Evolutionary conservation across 2,797 vertebrate species (phyloP), one percentile per base, ranked within the genome.

Genomic region (Lithobates pipiens): DNA sequence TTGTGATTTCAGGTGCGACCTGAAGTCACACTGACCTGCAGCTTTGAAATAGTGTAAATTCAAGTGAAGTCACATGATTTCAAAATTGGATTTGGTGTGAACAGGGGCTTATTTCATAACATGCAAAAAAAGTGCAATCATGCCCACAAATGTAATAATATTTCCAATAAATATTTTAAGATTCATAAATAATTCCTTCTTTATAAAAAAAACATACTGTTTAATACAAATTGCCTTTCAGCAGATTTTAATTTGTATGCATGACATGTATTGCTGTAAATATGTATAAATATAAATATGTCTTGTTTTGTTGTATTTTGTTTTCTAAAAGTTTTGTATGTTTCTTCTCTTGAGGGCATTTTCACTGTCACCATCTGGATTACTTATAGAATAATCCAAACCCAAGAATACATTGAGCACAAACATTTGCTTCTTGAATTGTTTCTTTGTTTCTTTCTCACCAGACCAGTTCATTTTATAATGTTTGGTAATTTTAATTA

Each of bases 401-500:
- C 63, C 88, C 89, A 89, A 89, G 67, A 10, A 84, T 85, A 85
- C 69, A 73, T 76, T 83, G 89, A 76, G 2, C 88, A 61, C 71
- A 46, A 77, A 54, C 82, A 84, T 39, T 87, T 25, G 61, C 65
- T 11, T 83, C 34, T 83, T 76, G 10, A 5, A 80, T 39, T 85
- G 88, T 89, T 39, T 50, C 76, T 87, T 85, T 82, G 63, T 82
- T 89, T 78, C 77, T 6, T 72, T 68, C 83, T 46, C 86, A 5
- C 68, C 79, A 91, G 73, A 89, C 77, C 71, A 39, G 8, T 90
- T 92, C 29, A 88, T 87, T 91, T 87, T 57, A 86, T 90, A 90
- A 91, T 85, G 18, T 84, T 89, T 85, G 75, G 82, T 89, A 82
- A 90, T 90, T 91, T 88, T 72, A 90, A 72, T 90, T 88, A 83